Percentiles rank a stretch among this genome's conserved stretches.
These are phyloP conservation scores for Megalops atlanticus DNA, from an alignment of 2,113 vertebrate genomes.

Conservation along the genomic window DNA sequence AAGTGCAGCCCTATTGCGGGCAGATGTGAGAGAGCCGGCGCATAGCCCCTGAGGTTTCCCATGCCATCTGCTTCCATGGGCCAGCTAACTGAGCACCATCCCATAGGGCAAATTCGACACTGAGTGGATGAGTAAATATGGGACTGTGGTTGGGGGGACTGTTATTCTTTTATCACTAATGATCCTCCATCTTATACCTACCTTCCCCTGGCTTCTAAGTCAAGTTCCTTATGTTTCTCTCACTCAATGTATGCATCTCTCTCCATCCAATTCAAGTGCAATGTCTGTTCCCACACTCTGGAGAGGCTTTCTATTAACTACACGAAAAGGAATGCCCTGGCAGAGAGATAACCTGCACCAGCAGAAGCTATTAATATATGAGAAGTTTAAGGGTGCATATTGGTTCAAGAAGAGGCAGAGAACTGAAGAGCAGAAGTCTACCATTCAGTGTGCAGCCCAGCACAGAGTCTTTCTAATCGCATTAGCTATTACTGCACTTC, in stretches of 20 bases:
- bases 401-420: no score
- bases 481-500: neutral
- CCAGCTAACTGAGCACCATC: conserved; percentile 17
- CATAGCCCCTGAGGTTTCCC: conserved; percentile 30
- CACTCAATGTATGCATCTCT: no score
- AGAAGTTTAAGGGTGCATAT: no score
- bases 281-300: no score
- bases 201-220: neutral
- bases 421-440: no score
- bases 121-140: neutral
- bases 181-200: neutral
- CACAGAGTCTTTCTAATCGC: neutral
- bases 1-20: neutral
- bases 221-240: no score
- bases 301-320: no score
- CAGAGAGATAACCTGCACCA: no score
- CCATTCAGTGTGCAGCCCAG: neutral
- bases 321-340: no score
- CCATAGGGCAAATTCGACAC: neutral
- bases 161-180: neutral
- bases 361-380: no score
- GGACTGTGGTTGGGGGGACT: neutral
- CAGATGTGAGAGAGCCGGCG: neutral
- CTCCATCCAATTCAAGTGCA: no score
- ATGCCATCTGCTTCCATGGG: conserved; percentile 60